These are phyloP conservation scores for Andrena haemorrhoa DNA, from an alignment of 2,888 invertebrate species.

Conservation along the genomic window DNA sequence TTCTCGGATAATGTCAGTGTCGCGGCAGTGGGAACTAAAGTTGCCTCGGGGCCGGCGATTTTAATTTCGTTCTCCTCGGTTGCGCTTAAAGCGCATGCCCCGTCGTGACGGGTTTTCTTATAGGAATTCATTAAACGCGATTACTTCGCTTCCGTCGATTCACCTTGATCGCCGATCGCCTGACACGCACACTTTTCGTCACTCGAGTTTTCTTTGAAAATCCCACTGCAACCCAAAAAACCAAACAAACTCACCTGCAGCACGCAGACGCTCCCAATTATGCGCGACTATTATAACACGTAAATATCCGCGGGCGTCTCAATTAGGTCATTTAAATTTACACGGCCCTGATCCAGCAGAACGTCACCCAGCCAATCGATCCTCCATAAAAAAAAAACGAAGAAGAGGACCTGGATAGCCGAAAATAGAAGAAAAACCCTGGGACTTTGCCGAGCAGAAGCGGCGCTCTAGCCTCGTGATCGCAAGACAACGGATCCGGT, in stretches of 20 bases:
- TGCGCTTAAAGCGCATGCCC: not conserved
- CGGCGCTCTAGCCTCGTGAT: not conserved
- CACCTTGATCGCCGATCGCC: no score
- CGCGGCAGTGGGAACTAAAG: conserved; percentile 2
- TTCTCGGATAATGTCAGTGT: conserved; percentile 19
- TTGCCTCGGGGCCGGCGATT: not conserved
- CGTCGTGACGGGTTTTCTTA: not conserved
- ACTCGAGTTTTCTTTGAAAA: no score
- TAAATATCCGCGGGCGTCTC: not conserved
- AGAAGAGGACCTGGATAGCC: not conserved
- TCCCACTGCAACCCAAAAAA: no score
- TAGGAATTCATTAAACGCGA: no score
- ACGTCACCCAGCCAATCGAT: not conserved
- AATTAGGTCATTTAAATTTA: conserved; percentile 13
- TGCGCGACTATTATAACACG: not conserved
- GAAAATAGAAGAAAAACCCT: not conserved
- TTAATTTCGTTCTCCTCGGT: not conserved
- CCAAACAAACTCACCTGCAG: not conserved
- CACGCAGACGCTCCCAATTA: not conserved
- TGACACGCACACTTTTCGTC: no score
- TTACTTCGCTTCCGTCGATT: no score
- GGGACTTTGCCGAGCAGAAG: not conserved
- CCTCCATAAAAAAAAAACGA: not conserved
- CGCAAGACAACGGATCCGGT: conserved; percentile 15
- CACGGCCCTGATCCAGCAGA: not conserved